Conservation (phyloP, 1,140 invertebrate species). For the Acromyrmex heyeri region DNA sequence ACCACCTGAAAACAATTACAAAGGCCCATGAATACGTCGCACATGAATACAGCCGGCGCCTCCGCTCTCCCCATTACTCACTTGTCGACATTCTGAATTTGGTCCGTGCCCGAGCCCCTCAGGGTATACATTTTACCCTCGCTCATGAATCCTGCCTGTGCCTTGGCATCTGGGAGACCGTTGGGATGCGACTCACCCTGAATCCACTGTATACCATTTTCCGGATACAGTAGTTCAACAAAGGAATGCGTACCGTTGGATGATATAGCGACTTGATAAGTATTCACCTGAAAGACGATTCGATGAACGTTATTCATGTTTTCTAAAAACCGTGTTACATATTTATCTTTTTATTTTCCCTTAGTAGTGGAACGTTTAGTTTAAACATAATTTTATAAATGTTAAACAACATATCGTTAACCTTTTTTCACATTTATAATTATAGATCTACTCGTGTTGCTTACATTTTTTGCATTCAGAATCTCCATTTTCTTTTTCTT, state of each 20-base stretch:
- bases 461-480: too few relatives aligned
- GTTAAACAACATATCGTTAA: not conserved
- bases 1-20: slow-evolving; percentile 88
- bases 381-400: not conserved
- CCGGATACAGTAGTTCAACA: slow-evolving; percentile 94
- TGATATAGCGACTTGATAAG: slow-evolving; percentile 94
- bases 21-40: slow-evolving; percentile 49
- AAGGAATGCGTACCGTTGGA: slow-evolving; percentile 94
- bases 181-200: slow-evolving; percentile 90
- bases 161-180: slow-evolving; percentile 93
- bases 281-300: slow-evolving; percentile 88
- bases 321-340: not conserved
- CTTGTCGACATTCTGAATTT: slow-evolving; percentile 92
- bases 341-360: not conserved
- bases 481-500: too few relatives aligned
- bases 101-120: slow-evolving; percentile 95
- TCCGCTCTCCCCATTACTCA: slow-evolving; percentile 80
- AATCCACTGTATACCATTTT: slow-evolving; percentile 96
- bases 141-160: slow-evolving; percentile 96
- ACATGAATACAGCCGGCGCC: slow-evolving; percentile 7
- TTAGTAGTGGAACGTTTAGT: not conserved
- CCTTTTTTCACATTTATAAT: not conserved
- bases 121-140: slow-evolving; percentile 92
- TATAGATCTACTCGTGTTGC: not conserved
- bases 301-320: slow-evolving; percentile 27